These are phyloP conservation scores for Margarornis squamiger DNA, from an alignment of 2,797 vertebrate genomes.

Conservation along the genomic window DNA sequence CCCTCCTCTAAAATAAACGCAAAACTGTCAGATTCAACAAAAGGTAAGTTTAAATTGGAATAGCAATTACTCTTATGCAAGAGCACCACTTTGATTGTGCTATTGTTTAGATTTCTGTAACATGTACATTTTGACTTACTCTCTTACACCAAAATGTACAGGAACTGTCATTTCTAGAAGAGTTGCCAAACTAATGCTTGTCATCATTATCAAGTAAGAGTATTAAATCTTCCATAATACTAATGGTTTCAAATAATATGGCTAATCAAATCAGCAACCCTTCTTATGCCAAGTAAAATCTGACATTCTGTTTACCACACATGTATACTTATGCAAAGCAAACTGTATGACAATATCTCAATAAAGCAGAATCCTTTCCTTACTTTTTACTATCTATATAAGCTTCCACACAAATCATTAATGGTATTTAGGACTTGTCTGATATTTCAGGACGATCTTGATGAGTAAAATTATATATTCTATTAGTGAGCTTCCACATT, in stretches of 20 bases:
- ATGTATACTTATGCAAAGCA: not conserved
- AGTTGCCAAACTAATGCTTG: not conserved
- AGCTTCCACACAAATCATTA: not conserved
- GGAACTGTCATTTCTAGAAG: not conserved
- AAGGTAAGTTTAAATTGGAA: not conserved
- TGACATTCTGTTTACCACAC: not conserved
- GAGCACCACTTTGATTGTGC: not conserved
- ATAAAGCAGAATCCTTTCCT: not conserved
- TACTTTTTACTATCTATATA: not conserved
- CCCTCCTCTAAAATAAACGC: not conserved
- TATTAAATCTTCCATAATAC: not conserved
- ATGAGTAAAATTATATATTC: not conserved
- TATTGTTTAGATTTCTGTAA: not conserved
- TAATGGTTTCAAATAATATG: not conserved
- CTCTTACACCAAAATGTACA: not conserved
- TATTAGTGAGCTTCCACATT: not conserved
- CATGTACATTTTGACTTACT: not conserved
- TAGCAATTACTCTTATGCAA: not conserved
- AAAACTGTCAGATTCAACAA: not conserved
- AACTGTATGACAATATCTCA: not conserved
- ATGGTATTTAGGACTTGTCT: not conserved
- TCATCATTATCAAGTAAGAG: not conserved
- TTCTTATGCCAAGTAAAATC: not conserved
- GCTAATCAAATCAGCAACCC: not conserved
- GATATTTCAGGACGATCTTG: not conserved